phyloP scores from a whole-genome alignment of 2,113 vertebrate species.

The Spermophilus dauricus region DNA sequence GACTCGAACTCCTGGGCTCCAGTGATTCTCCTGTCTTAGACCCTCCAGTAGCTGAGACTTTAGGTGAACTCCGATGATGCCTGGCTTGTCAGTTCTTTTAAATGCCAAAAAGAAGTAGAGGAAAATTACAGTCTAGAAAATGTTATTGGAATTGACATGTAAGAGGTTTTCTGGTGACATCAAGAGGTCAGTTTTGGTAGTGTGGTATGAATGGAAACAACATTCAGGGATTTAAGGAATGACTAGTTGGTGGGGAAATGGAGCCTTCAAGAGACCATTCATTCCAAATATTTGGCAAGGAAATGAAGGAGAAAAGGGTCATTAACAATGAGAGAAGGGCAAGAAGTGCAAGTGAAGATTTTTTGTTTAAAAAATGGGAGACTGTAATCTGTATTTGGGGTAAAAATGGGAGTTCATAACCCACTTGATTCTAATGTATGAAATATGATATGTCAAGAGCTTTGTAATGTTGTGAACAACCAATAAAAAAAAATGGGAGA shows the following conservation, averaged over 20 bases:
- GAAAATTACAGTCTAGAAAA: constrained; percentile 48
- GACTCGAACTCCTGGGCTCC: no score
- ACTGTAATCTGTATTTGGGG: no score
- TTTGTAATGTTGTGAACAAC: no score
- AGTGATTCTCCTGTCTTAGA: no score
- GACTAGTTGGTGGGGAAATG: constrained; percentile 3
- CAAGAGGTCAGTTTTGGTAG: constrained; percentile 77
- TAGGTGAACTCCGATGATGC: no score
- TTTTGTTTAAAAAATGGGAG: constrained; percentile 40
- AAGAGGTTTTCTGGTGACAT: constrained; percentile 80
- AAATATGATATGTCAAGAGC: no score
- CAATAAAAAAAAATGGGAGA: constrained; percentile 44
- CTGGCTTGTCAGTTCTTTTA: neutral
- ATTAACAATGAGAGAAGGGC: neutral
- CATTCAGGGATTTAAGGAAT: constrained; percentile 46
- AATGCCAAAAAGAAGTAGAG: constrained; percentile 15
- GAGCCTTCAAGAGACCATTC: neutral
- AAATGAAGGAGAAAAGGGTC: neutral
- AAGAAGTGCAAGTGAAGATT: constrained; percentile 2
- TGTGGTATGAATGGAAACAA: constrained; percentile 50
- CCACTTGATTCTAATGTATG: no score
- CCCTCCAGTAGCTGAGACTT: no score
- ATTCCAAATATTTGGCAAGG: neutral
- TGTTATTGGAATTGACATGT: neutral
- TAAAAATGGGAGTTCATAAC: no score